These are phyloP conservation scores for Molossus molossus DNA, from an alignment of 2,797 vertebrate genomes.

Conservation along the genomic window DNA sequence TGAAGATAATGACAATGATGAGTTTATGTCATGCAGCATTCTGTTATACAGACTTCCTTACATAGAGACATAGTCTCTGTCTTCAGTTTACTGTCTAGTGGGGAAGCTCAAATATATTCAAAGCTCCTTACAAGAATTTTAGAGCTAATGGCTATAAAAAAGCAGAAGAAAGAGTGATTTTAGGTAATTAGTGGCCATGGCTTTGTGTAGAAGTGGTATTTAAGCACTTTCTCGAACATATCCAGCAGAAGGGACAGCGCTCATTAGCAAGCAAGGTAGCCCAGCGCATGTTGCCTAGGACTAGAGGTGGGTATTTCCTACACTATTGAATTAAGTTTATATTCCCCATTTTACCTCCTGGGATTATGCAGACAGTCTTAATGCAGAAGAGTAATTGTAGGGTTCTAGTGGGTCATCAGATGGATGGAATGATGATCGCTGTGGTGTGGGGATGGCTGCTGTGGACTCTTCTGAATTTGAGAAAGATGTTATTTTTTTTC, in stretches of 20 bases:
- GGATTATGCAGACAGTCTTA: conserved; percentile 9
- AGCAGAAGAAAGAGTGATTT: conserved; percentile 65
- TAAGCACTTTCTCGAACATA: conserved; percentile 62
- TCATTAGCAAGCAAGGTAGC: not conserved
- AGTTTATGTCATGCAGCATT: not conserved
- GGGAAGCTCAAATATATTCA: conserved; percentile 51
- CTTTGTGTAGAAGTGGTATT: conserved; percentile 56
- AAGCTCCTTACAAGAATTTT: conserved; percentile 35
- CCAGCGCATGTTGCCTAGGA: conserved; percentile 22
- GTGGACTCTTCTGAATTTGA: conserved; percentile 31
- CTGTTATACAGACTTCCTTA: not conserved
- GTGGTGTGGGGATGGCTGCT: not conserved
- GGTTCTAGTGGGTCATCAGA: not conserved
- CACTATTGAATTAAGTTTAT: conserved; percentile 44
- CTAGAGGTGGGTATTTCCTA: not conserved
- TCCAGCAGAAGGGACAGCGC: not conserved
- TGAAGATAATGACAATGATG: not conserved
- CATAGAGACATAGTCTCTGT: not conserved
- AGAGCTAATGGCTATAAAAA: conserved; percentile 53
- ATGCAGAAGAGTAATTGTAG: not conserved
- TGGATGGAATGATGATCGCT: not conserved
- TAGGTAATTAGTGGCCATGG: not conserved
- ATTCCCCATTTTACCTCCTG: not conserved
- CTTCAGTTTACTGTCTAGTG: not conserved
- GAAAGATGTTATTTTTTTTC: conserved; percentile 8